These are phyloP conservation scores for Trachelus stipa DNA, from an alignment of 2,888 invertebrate genomes.

Conservation along the genomic window DNA sequence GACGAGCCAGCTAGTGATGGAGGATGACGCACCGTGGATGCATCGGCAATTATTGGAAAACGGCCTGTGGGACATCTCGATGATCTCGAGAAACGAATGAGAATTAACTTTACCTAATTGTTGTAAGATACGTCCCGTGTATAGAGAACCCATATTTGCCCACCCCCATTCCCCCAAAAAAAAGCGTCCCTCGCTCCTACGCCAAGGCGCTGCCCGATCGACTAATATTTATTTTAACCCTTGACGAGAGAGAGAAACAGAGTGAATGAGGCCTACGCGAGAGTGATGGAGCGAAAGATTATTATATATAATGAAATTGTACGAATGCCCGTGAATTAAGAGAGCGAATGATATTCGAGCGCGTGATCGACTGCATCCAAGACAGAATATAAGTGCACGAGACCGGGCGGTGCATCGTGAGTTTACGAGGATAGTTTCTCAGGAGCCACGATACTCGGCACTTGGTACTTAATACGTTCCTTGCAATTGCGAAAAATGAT, in stretches of 20 bases:
- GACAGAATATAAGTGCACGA: not conserved
- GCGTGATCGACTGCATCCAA: not conserved
- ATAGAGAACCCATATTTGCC: conserved; percentile 42
- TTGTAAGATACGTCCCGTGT: conserved; percentile 60
- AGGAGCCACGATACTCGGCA: conserved; percentile 49
- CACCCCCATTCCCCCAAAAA: conserved; percentile 28
- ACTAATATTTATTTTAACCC: conserved; percentile 12
- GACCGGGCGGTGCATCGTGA: not conserved
- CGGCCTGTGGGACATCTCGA: not conserved
- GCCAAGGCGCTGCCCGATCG: conserved; percentile 6
- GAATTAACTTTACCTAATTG: conserved; percentile 51
- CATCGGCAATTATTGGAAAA: not conserved
- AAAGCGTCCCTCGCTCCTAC: not conserved
- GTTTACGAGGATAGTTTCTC: not conserved
- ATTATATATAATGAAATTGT: not conserved
- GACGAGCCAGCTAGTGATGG: not conserved
- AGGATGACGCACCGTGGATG: not conserved
- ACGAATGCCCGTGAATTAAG: not conserved
- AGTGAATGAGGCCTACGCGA: conserved; percentile 30
- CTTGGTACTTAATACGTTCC: conserved; percentile 54
- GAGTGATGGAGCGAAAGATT: conserved; percentile 31
- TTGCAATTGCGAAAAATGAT: not conserved
- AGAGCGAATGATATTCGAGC: not conserved
- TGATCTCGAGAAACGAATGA: conserved; percentile 14
- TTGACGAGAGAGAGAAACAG: not conserved